Percentiles rank a stretch among this genome's conserved stretches.
These are phyloP conservation scores for Athripsodes cinereus DNA, from an alignment of 2,888 invertebrate genomes.

Conservation along the genomic window DNA sequence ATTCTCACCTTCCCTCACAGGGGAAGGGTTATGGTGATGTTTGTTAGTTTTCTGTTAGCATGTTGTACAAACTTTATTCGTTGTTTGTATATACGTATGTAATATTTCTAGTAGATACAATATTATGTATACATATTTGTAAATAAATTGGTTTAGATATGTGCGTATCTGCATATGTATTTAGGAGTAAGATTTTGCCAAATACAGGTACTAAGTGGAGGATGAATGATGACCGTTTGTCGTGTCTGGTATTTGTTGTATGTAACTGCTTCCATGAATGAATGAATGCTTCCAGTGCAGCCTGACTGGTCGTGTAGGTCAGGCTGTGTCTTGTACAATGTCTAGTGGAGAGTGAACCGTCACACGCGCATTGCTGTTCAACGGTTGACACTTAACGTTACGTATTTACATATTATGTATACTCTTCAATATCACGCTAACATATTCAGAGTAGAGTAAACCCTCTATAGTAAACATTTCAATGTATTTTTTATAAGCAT, in stretches of 20 bases:
- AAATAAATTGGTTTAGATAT: slow-evolving; percentile 19
- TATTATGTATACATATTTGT: no score
- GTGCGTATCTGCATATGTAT: slow-evolving; percentile 5
- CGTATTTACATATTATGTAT: not conserved
- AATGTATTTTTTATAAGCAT: slow-evolving; percentile 28
- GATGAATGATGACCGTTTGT: no score
- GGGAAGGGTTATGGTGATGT: no score
- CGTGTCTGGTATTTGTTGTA: not conserved
- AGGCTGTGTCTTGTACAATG: not conserved
- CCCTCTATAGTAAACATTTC: slow-evolving; percentile 22
- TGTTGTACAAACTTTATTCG: no score
- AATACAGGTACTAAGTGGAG: slow-evolving; percentile 12
- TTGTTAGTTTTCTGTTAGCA: no score
- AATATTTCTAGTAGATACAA: no score
- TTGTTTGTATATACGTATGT: no score
- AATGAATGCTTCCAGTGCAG: slow-evolving; percentile 15
- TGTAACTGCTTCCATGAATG: not conserved
- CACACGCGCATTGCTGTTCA: no score
- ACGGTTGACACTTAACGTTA: not conserved
- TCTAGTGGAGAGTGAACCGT: not conserved
- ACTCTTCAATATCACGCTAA: slow-evolving; percentile 22
- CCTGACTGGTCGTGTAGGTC: not conserved
- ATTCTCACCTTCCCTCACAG: no score
- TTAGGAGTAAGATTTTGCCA: slow-evolving; percentile 18
- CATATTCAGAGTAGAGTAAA: slow-evolving; percentile 26